Evolutionary conservation across 1,140 invertebrate species (phyloP).

Genomic region (Anastrepha ludens): DNA sequence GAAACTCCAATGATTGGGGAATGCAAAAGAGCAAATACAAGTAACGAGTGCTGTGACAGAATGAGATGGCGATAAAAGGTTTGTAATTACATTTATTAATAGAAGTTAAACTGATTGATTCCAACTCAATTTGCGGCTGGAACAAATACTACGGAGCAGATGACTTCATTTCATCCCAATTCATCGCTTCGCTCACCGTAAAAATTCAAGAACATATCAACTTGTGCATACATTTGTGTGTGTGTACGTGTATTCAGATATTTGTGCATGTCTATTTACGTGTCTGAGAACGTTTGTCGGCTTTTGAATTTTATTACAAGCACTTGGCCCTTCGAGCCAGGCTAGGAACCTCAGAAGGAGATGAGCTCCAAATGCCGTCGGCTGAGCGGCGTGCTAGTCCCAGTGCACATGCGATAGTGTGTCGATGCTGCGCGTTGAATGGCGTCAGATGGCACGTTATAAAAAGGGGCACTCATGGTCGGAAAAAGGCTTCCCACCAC

Average conservation of each 20-base stretch:
- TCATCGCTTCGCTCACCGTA: neutral
- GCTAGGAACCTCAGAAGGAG: neutral
- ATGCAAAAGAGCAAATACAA: neutral
- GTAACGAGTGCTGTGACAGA: neutral
- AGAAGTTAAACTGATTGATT: neutral
- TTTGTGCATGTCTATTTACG: neutral
- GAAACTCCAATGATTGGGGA: neutral
- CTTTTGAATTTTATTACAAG: constrained; percentile 50
- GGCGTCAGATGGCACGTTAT: constrained; percentile 39
- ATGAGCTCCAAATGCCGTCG: neutral
- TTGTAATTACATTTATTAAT: neutral
- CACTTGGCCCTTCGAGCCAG: neutral
- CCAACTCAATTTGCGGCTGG: neutral
- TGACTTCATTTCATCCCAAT: constrained; percentile 15
- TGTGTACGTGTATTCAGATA: neutral
- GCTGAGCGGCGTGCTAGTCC: neutral
- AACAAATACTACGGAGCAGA: neutral
- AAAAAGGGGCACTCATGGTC: constrained; percentile 14
- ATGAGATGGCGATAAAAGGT: constrained; percentile 2
- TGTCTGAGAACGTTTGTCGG: constrained; percentile 38
- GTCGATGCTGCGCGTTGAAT: constrained; percentile 9
- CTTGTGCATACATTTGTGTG: neutral
- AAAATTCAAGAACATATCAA: neutral
- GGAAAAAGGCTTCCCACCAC: neutral
- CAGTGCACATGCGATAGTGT: neutral